phyloP scores from a whole-genome alignment of 2,888 invertebrate genomes.

The Coecobrya sp. region DNA sequence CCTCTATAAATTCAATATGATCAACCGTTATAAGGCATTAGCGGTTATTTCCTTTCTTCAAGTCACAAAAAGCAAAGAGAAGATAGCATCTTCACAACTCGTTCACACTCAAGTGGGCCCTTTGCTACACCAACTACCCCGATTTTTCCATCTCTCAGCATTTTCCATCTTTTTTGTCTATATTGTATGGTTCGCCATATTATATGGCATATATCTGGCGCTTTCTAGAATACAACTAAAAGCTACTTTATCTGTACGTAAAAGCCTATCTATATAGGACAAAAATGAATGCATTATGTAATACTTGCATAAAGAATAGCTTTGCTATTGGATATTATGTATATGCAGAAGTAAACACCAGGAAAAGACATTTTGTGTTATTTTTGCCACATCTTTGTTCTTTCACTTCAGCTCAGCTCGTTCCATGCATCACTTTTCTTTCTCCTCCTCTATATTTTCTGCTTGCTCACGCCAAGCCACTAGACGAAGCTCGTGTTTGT shows the following conservation, averaged over 20 bases:
- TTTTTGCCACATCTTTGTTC: conserved; percentile 75
- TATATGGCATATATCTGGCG: background rate
- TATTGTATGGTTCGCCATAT: background rate
- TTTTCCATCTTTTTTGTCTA: background rate
- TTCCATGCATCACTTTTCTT: conserved; percentile 56
- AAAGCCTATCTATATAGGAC: background rate
- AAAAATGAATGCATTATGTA: background rate
- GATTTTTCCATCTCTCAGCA: conserved; percentile 8
- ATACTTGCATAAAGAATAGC: background rate
- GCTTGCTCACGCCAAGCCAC: conserved; percentile 4
- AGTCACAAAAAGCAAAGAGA: background rate
- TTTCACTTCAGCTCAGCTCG: conserved; percentile 54
- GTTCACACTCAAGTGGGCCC: conserved; percentile 60
- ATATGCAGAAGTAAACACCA: conserved; percentile 6
- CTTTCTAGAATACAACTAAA: background rate
- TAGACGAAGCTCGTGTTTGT: background rate
- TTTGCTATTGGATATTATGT: background rate
- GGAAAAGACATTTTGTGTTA: conserved; percentile 66
- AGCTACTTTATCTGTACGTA: background rate
- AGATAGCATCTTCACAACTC: conserved; percentile 62
- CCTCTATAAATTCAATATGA: no score
- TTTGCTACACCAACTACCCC: background rate
- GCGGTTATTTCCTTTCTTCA: background rate
- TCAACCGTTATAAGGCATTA: background rate
- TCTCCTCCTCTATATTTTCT: background rate